Base-by-base conservation (phyloP, 2,797 vertebrate genomes). In the Onychomys arenicola region DNA sequence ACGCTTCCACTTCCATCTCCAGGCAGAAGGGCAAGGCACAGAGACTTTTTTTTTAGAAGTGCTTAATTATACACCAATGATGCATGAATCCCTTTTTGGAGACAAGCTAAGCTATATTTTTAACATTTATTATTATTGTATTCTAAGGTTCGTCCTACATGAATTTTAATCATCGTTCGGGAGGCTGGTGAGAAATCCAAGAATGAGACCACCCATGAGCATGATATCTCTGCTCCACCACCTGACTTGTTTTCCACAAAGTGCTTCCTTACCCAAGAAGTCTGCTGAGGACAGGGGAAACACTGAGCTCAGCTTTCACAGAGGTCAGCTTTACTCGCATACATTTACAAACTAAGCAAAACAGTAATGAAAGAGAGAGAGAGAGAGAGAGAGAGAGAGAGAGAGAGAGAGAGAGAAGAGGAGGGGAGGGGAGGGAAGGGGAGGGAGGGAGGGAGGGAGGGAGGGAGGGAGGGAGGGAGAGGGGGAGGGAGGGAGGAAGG, bases 101-200 rank as follows among this genome's bases (percentile, higher is more conserved):
- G 49, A 55, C 82, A 65, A n/a, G 11, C 27, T 71, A 2, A 85
- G 55, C 1, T 89, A 78, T 77, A 59, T 6, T 83, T 95, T 90
- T 87, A n/a, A 96, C 71, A 49, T 77, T 52, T 63, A 77, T 37
- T 59, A 88, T 77, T 75, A 86, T 93, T 61, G 16, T 8, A 69
- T 63, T 84, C 46, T 87, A 65, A 81, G 91, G 89, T 40, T 89
- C 23, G 16, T 21, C n/a, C 71, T 49, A 65, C 34, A 92, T 95
- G 75, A 43, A 67, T 81, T 95, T 91, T 32, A 73, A 29, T 61
- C 37, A 17, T 84, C 61, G 49, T 69, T 89, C 34, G 37, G 29
- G 29, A 86, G n/a, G 3, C 90, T 69, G 73, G 25, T 43, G 59
- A 83, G 83, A 91, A 93, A 65, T 87, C 46, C 34, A 69, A 46